Conservation (phyloP, 2,113 vertebrate species). For the Ailuropoda melanoleuca region DNA sequence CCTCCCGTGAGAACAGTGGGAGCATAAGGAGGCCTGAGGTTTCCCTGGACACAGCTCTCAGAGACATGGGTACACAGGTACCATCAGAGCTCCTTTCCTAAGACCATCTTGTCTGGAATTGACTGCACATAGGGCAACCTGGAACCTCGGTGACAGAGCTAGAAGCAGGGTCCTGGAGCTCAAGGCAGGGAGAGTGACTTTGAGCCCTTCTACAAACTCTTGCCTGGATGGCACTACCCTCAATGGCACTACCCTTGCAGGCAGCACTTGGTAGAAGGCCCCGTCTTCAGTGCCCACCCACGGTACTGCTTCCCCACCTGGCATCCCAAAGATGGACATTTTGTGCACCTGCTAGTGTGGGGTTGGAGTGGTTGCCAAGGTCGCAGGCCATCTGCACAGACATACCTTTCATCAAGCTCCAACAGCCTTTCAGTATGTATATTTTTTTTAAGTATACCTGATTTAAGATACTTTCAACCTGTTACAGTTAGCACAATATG, state of each 20-base stretch:
- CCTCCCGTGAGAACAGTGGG: neutral
- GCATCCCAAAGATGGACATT: neutral
- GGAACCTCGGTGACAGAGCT: neutral
- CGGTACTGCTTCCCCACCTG: slow-evolving; percentile 15
- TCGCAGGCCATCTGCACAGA: neutral
- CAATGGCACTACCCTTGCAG: neutral
- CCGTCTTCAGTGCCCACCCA: slow-evolving; percentile 43
- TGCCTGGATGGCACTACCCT: neutral
- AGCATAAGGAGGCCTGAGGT: neutral
- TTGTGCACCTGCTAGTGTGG: neutral
- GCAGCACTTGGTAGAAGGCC: slow-evolving; percentile 44
- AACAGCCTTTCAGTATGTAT: neutral
- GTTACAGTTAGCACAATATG: neutral
- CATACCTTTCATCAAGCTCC: neutral
- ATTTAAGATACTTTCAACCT: neutral
- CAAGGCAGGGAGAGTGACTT: neutral
- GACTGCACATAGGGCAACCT: neutral
- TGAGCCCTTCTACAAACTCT: neutral
- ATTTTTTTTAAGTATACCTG: neutral
- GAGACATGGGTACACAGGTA: neutral
- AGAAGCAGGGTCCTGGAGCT: neutral
- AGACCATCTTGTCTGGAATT: neutral
- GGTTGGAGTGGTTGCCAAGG: fast-evolving
- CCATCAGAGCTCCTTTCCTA: neutral
- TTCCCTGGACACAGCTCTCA: neutral